phyloP scores from a whole-genome alignment of 2,113 vertebrate species.

The Odocoileus virginianus region DNA sequence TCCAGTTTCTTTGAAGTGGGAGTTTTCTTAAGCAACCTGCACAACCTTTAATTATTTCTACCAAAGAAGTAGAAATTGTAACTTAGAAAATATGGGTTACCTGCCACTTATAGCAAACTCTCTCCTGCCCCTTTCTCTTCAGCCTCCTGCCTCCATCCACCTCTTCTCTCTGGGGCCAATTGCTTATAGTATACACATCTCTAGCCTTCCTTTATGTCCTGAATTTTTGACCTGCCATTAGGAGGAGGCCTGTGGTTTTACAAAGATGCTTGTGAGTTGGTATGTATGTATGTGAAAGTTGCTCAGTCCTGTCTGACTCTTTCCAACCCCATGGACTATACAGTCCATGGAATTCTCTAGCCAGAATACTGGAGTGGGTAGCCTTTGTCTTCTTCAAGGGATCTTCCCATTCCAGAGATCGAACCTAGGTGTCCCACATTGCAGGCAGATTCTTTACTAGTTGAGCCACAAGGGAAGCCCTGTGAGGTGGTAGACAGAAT shows the following conservation, averaged over 20 bases:
- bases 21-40: not conserved
- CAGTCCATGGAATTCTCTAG: not conserved
- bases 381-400: not conserved
- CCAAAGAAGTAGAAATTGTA: not conserved
- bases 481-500: not conserved
- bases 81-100: not conserved
- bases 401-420: not conserved
- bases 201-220: not conserved
- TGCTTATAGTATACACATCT: rapidly evolving
- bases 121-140: not conserved
- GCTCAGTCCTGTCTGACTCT: not conserved
- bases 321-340: not conserved
- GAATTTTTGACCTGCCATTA: rapidly evolving
- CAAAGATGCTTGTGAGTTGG: not conserved
- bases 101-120: rapidly evolving
- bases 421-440: not conserved
- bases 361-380: not conserved
- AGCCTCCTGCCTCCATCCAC: too few relatives aligned
- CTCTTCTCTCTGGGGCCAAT: not conserved
- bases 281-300: not conserved
- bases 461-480: not conserved
- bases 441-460: not conserved
- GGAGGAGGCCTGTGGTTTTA: rapidly evolving
- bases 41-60: not conserved
- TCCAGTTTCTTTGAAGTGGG: not conserved